Percentiles rank a stretch among this genome's conserved stretches.
These are phyloP conservation scores for Halichoeres trimaculatus DNA, from an alignment of 2,113 vertebrate genomes.

Conservation along the genomic window DNA sequence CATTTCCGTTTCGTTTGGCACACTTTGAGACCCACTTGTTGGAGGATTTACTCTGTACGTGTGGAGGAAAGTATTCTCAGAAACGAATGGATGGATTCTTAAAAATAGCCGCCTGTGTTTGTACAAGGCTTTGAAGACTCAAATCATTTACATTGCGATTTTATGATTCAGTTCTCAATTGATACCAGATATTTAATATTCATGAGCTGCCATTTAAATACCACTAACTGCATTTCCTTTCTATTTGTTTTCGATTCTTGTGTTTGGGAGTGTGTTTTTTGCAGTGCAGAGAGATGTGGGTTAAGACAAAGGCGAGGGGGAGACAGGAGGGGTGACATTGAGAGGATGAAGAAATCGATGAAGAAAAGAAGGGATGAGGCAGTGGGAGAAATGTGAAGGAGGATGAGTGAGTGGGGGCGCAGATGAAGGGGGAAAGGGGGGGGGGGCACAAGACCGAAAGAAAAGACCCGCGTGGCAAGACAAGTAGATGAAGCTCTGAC, in stretches of 20 bases:
- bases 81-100: no score
- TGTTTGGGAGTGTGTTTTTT: not conserved
- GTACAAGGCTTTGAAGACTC: no score
- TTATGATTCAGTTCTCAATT: not conserved
- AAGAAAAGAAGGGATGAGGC: constrained; percentile 37
- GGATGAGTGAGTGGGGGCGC: constrained; percentile 18
- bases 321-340: constrained; percentile 52
- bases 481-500: no score
- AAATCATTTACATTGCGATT: not conserved
- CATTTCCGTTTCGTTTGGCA: no score
- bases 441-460: not conserved
- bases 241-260: no score
- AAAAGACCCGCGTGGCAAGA: constrained; percentile 29
- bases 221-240: no score
- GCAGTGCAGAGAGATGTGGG: constrained; percentile 15
- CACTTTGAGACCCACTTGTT: no score
- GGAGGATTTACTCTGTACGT: no score
- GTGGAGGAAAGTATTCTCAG: no score
- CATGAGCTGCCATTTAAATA: no score
- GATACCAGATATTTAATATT: no score
- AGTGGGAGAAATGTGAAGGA: constrained; percentile 14
- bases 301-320: constrained; percentile 19
- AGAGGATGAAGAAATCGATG: constrained; percentile 68
- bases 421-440: constrained; percentile 9
- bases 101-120: no score